Evolutionary conservation across 2,888 invertebrate genomes (phyloP).

Genomic region (Sthenelais limicola): DNA sequence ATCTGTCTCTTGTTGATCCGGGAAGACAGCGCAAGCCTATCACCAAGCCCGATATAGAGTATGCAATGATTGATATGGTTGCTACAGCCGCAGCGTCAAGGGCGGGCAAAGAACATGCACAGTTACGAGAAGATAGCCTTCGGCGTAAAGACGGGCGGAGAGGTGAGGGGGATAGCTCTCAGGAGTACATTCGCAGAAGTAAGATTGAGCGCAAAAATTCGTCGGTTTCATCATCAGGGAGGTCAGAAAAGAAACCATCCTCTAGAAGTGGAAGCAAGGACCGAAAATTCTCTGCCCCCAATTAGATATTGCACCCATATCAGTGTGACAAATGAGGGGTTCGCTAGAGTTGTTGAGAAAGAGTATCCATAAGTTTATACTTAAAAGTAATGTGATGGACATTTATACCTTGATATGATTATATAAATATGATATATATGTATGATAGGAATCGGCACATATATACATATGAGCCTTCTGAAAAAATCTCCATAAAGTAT

Average conservation of each 20-base stretch:
- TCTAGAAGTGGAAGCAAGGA: slow-evolving; percentile 41
- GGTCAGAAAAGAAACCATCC: slow-evolving; percentile 22
- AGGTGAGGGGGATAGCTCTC: slow-evolving; percentile 24
- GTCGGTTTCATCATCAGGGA: slow-evolving; percentile 6
- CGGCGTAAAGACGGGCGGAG: slow-evolving; percentile 31
- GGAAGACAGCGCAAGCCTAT: slow-evolving; percentile 3
- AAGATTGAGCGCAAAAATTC: slow-evolving; percentile 18
- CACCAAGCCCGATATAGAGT: slow-evolving; percentile 56
- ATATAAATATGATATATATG: too few species aligned
- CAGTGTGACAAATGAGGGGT: too few species aligned
- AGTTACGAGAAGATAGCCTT: slow-evolving; percentile 64
- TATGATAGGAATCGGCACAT: too few species aligned
- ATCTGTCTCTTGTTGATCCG: slow-evolving; percentile 56
- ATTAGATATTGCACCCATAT: too few species aligned
- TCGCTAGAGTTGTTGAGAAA: too few species aligned
- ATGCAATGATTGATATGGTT: slow-evolving; percentile 70
- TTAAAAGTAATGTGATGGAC: too few species aligned
- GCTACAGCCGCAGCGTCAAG: slow-evolving; percentile 69
- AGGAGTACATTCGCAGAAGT: slow-evolving; percentile 34
- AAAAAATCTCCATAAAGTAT: too few species aligned
- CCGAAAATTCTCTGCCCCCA: slow-evolving; percentile 36
- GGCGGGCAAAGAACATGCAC: slow-evolving; percentile 68
- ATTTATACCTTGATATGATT: too few species aligned
- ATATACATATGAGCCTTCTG: too few species aligned
- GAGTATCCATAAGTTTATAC: too few species aligned